Evolutionary conservation across 2,113 vertebrate species (phyloP), one percentile per base, ranked within the genome.

Genomic region (Xiphophorus maculatus): DNA sequence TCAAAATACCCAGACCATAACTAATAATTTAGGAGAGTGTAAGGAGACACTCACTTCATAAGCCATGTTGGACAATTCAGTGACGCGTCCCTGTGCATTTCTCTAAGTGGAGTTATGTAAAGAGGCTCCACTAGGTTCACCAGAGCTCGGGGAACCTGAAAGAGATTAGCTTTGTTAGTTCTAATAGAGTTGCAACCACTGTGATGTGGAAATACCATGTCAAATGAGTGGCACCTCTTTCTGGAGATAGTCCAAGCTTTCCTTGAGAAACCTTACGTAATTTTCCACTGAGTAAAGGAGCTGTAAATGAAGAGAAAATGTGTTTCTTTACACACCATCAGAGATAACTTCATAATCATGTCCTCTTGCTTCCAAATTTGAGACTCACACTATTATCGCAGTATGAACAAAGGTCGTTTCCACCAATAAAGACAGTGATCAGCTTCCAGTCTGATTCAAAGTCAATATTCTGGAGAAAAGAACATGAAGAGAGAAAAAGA

Each of bases 391-490:
- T 92, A 67, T 97, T 95, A 1, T 81, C 85, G 88, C 97, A 99
- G 82, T 93, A 92, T 74, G 94, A 95, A 81, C 97, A 98, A 14
- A 98, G 19, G 74, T 99, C 97, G 0, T 93, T 95, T 79, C 82
- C 85, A 74, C 97, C 97, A 4, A 98, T 94, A 11, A 95, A 92
- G 73, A 97, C 1, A 0, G 95, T 97, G 92, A 99, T 96, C 85
- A 98, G 71, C 84, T 98, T 99, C 97, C 97, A 99, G 87, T 97
- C 96, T 1, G 85, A 88, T 0, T 78, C 19, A 79, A 98, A 96
- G 83, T 96, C 75, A 30, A 97, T 90, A 84, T 91, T 95, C 97
- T 98, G 84, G 4, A 77, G n/a, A 60, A 54, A n/a, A 5, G n/a
- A 30, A 14, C 2, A 5, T 58, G 2, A 69, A 3, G 3, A 5